Base-by-base conservation (phyloP, 2,113 vertebrate species). In the Oxygymnocypris stewartii region DNA sequence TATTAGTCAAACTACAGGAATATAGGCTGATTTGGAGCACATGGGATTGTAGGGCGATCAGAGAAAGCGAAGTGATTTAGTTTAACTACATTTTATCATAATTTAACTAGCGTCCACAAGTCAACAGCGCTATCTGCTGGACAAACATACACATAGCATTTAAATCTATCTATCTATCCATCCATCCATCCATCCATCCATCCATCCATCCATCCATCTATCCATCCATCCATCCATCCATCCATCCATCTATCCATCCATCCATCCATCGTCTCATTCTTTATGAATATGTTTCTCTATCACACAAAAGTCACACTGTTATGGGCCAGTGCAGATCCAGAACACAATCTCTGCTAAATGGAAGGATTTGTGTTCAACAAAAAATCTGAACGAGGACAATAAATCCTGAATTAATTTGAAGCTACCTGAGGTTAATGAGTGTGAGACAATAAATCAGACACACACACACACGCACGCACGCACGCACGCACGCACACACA, bases 81-180 rank as follows among this genome's bases (percentile, higher is more conserved):
- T 54, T 54, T 20, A 9, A 14, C 85, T 91, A 31, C 28, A 31
- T n/a, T n/a, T n/a, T n/a, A n/a, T n/a, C n/a, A 31, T 31, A 1
- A 31, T 31, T 25, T 28, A 13, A 61, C 57, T 23, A 57, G 54
- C 69, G 44, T 71, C 57, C 69, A 61, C 6, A 59, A 8, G 16
- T 14, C 44, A 6, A 81, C 67, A 87, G 40, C 40, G 47, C 67
- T 69, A 87, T 76, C 84, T 82, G 74, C 85, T 90, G 91, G 88
- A 51, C 7, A 14, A 28, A 73, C 10, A 31, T 3, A 20, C 28
- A 25, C 9, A 80, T 10, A 0, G 59, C 12, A 42, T 10, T 18
- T 16, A n/a, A 13, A 7, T 71, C 9, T 2, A 5, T 42, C 8
- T 14, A 25, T 75, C 40, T 42, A 75, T 75, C 71, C n/a, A 75